Evolutionary conservation across 2,797 vertebrate species (phyloP), one percentile per base, ranked within the genome.

Genomic region (Tolypeutes matacus): DNA sequence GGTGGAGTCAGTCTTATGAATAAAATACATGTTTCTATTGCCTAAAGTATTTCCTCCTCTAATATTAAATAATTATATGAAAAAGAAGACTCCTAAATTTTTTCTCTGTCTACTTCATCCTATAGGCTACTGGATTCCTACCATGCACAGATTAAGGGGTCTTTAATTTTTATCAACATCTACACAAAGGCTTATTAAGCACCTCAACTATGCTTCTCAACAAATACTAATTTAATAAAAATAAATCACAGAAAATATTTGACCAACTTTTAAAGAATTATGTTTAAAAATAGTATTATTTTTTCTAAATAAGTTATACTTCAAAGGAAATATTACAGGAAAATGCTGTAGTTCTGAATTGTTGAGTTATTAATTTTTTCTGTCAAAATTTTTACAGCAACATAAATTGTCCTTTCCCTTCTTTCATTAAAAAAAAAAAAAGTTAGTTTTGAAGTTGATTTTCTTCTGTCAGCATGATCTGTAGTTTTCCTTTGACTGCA

Each of bases 341-440:
- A 97, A 96, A 90, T 96, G 85, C 76, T 89, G 69, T 46, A 95
- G 94, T 88, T 96, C 64, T 89, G 21, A 92, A 92, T 72, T 85
- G 89, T 87, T 46, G 62, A 67, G 29, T 89, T 94, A 84, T n/a
- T 91, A n/a, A 21, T 46, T 84, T 91, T 90, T 76, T 86, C 77
- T 75, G 17, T 87, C 64, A 87, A 89, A 89, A 81, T 58, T 90
- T 89, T 94, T 90, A 88, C 34, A 82, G 67, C 82, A 88, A 82
- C 34, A 77, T 23, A 42, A 13, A 9, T 72, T 96, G 76, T 8
- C 51, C 17, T 96, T 86, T 91, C 64, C 25, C 94, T 83, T 49
- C 72, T 95, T 93, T 88, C 90, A 94, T 78, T 95, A 77, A 67
- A 56, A 84, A 69, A 67, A 69, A 67, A 75, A 91, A 92, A 75